phyloP scores from a whole-genome alignment of 1,140 invertebrate species.

The Neodiprion pinetum region DNA sequence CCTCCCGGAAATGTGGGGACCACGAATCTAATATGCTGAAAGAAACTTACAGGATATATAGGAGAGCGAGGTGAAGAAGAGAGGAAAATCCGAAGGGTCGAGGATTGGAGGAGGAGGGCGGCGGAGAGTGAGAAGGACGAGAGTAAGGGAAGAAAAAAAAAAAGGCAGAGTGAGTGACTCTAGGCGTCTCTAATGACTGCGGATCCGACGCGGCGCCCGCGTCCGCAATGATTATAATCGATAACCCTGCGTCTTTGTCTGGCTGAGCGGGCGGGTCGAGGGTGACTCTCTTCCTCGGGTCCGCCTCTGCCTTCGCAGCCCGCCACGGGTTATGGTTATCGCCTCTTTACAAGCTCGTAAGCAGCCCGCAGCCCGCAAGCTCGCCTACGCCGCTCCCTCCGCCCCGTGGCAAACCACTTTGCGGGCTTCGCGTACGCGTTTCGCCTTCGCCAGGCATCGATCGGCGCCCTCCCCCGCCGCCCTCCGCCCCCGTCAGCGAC shows the following conservation, averaged over 20 bases:
- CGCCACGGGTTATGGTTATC: constrained; percentile 50
- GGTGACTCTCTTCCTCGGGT: constrained; percentile 12
- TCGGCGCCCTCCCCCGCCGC: constrained; percentile 13
- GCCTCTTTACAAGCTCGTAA: constrained; percentile 59
- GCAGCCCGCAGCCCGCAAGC: constrained; percentile 51
- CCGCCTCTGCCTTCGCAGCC: constrained; percentile 18
- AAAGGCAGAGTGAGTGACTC: constrained; percentile 21
- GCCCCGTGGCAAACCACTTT: constrained; percentile 41
- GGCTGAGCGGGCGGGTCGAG: constrained; percentile 8
- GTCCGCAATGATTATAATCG: constrained; percentile 55
- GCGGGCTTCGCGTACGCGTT: constrained; percentile 35
- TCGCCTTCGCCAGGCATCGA: constrained; percentile 24
- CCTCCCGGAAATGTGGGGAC: constrained; percentile 18
- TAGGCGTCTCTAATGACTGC: constrained; percentile 53
- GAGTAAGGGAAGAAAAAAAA: constrained; percentile 9
- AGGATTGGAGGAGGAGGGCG: constrained; percentile 40
- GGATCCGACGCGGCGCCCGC: constrained; percentile 40
- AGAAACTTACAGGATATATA: constrained; percentile 10
- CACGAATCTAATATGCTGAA: too few relatives aligned
- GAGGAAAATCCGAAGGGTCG: constrained; percentile 36
- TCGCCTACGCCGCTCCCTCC: constrained; percentile 23
- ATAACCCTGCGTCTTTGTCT: constrained; percentile 39
- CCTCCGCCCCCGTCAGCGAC: neutral
- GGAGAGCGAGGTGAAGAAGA: constrained; percentile 27
- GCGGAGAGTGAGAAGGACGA: constrained; percentile 23